Percentiles rank a stretch among this genome's conserved stretches.
Conservation (phyloP, 2,113 vertebrate genomes). For the Trochalopteron elliotii region DNA sequence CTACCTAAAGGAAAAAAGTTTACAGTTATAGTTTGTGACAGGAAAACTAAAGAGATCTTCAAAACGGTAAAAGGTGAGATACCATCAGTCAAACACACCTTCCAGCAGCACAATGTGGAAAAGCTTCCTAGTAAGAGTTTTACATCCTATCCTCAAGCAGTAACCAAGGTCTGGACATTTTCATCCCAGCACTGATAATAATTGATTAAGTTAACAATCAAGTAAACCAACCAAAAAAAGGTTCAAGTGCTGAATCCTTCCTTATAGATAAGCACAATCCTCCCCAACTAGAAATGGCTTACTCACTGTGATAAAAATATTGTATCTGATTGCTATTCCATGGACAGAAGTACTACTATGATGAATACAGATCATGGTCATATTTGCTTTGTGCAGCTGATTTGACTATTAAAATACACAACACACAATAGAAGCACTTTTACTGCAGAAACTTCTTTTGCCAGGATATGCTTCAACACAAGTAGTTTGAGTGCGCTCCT, state of each 20-base stretch:
- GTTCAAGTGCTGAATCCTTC: background rate
- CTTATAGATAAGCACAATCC: background rate
- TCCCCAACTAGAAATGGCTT: background rate
- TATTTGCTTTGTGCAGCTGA: background rate
- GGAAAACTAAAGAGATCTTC: background rate
- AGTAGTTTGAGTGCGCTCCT: background rate
- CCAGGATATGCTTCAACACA: background rate
- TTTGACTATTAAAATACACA: background rate
- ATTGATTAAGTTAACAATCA: background rate
- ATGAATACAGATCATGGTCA: background rate
- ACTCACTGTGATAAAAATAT: background rate
- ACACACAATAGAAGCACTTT: background rate
- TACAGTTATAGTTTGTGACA: background rate
- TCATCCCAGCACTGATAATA: background rate
- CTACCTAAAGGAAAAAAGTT: background rate
- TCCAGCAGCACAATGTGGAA: background rate
- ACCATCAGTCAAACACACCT: background rate
- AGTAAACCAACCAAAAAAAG: background rate
- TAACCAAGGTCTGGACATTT: background rate
- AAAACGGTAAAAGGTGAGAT: background rate
- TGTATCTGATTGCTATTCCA: background rate
- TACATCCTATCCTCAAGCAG: background rate
- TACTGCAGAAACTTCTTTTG: background rate
- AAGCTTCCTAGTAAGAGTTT: background rate
- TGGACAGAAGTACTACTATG: background rate